A percentile compares a stretch with the other conserved stretches of the same genome.
phyloP scores from a whole-genome alignment of 2,113 vertebrate genomes.

The Ceyx melanurus region DNA sequence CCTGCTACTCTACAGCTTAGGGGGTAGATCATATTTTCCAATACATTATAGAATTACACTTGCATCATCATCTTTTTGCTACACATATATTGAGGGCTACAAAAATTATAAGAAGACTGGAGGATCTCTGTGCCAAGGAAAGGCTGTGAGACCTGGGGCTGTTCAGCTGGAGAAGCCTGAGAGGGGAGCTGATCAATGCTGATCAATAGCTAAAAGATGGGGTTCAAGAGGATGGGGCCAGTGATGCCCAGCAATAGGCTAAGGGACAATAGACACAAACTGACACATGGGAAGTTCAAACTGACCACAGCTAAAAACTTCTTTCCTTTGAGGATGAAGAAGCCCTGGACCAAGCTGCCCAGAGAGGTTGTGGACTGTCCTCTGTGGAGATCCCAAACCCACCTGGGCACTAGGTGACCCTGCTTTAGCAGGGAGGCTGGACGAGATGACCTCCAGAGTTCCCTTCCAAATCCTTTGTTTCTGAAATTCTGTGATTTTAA shows the following conservation, averaged over 20 bases:
- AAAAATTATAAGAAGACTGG: neutral
- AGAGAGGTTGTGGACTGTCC: neutral
- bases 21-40: neutral
- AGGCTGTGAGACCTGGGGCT: too few species aligned
- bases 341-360: neutral
- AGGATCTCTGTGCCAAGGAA: neutral
- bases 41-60: neutral
- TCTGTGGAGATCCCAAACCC: neutral
- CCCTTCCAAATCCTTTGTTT: neutral
- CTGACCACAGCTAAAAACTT: too few species aligned
- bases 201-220: too few species aligned
- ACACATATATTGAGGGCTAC: neutral
- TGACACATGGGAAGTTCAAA: neutral
- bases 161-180: too few species aligned
- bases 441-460: neutral
- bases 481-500: neutral
- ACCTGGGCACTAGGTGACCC: neutral
- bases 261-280: neutral
- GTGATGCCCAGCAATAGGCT: too few species aligned
- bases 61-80: neutral
- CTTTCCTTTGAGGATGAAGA: too few species aligned
- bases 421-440: neutral
- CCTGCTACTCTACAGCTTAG: neutral
- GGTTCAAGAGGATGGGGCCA: too few species aligned
- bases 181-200: too few species aligned